Evolutionary conservation across 92 coral and sea anemone species (phyloP), one percentile per base, ranked within the genome.

Genomic region (Palythoa grandis): DNA sequence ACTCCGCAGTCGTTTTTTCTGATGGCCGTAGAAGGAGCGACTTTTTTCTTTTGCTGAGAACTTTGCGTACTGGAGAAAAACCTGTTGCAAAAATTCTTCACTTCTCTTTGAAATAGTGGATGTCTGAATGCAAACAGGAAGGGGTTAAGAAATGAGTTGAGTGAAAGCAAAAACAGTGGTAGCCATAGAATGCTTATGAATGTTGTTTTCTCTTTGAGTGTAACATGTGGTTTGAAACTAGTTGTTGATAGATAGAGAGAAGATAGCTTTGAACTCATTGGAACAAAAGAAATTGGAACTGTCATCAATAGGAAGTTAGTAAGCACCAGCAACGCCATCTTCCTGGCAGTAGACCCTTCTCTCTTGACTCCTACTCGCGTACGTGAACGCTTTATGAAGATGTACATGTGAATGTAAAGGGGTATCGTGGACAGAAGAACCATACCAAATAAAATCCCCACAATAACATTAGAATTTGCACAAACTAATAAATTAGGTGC

Each of bases 111-210:
- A 37, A 58, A 63, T 0, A 79, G 54, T 19, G 52, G 83, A 40
- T 79, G 83, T 65, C 83, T 79, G 39, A 60, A 79, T 0, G 83
- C 72, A 37, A 79, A 61, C 12, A 79, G 37, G 50, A 79, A 2
- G 53, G 83, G 83, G 43, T 79, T 79, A 20, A 79, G 83, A 47
- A 53, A 61, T 11, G 83, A 79, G 29, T 79, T 79, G 13, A 79
- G 72, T 12, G 83, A 79, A 23, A 79, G 56, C 16, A 79, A 53
- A 79, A 61, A 79, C 37, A 79, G 14, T 0, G 83, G 83, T 17
- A 79, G 54, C 72, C 83, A 79, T 35, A 61, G 38, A 61, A 79
- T 58, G 38, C 72, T 79, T 16, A 79, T 40, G 5, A 79, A 20
- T 4, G 71, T 79, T 12, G 83, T 43, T 63, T 37, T 39, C 39